These are phyloP conservation scores for Lineus longissimus DNA, from an alignment of 1,140 invertebrate species.

Conservation along the genomic window DNA sequence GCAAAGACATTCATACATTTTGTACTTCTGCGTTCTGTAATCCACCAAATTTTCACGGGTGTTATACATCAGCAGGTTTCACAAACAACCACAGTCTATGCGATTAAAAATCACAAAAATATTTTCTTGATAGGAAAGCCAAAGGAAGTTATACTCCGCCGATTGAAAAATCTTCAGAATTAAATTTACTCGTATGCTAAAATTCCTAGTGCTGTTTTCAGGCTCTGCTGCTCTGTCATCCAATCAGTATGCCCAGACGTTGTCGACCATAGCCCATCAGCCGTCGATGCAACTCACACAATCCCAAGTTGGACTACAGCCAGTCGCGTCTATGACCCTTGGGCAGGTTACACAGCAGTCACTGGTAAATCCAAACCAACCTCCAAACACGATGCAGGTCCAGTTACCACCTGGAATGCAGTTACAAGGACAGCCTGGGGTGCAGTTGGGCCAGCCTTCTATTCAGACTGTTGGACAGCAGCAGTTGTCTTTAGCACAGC, in stretches of 20 bases:
- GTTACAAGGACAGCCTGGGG: not conserved
- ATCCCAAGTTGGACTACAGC: not conserved
- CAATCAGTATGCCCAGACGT: not conserved
- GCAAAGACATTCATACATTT: too few species aligned
- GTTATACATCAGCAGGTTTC: too few species aligned
- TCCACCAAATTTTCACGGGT: too few species aligned
- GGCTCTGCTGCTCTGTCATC: not conserved
- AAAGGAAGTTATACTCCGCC: too few species aligned
- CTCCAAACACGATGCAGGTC: not conserved
- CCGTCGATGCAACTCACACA: not conserved
- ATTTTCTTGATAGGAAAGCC: too few species aligned
- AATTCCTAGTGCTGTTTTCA: too few species aligned
- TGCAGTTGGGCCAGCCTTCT: not conserved
- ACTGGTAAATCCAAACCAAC: not conserved
- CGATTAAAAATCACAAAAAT: too few species aligned
- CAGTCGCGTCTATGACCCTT: not conserved
- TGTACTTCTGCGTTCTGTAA: too few species aligned
- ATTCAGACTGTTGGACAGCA: not conserved
- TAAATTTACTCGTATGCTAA: too few species aligned
- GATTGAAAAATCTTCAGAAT: too few species aligned
- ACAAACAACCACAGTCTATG: too few species aligned
- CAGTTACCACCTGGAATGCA: not conserved
- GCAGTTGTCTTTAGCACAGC: not conserved
- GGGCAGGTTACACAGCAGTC: not conserved
- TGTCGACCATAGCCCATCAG: not conserved